Evolutionary conservation across 2,797 vertebrate species (phyloP).

Genomic region (Bucorvus abyssinicus): DNA sequence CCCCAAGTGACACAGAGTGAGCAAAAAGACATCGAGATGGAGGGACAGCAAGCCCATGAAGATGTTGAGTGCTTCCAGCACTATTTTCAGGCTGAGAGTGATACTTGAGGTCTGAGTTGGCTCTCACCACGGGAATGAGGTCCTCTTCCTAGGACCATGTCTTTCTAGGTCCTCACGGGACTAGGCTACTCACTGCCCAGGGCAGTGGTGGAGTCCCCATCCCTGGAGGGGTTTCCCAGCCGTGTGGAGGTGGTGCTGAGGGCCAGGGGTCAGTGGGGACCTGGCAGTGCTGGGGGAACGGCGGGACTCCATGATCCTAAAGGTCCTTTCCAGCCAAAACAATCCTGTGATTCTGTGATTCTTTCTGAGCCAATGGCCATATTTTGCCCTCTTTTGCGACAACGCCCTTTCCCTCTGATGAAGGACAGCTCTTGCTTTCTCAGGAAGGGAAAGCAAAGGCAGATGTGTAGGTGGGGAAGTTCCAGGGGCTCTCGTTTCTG

Average conservation of each 20-base stretch:
- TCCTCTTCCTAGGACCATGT: neutral
- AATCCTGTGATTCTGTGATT: neutral
- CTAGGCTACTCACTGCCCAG: neutral
- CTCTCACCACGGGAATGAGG: neutral
- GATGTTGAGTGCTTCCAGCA: neutral
- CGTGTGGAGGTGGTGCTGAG: neutral
- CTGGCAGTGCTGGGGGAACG: neutral
- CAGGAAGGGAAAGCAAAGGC: neutral
- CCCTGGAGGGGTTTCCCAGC: neutral
- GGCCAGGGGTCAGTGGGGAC: neutral
- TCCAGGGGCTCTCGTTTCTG: slow-evolving; percentile 3
- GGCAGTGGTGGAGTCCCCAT: neutral
- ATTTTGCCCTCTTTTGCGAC: neutral
- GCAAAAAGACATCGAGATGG: neutral
- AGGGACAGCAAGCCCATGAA: neutral
- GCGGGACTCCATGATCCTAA: neutral
- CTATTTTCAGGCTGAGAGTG: neutral
- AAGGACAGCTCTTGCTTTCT: neutral
- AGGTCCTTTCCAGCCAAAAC: neutral
- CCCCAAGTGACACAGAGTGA: neutral
- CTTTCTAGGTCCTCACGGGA: neutral
- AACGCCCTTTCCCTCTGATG: neutral
- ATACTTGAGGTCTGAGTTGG: neutral
- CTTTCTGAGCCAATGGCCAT: neutral
- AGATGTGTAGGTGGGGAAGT: slow-evolving; percentile 58